These are phyloP conservation scores for Tricholauxania praeusta DNA, from an alignment of 2,888 invertebrate genomes.

Conservation along the genomic window DNA sequence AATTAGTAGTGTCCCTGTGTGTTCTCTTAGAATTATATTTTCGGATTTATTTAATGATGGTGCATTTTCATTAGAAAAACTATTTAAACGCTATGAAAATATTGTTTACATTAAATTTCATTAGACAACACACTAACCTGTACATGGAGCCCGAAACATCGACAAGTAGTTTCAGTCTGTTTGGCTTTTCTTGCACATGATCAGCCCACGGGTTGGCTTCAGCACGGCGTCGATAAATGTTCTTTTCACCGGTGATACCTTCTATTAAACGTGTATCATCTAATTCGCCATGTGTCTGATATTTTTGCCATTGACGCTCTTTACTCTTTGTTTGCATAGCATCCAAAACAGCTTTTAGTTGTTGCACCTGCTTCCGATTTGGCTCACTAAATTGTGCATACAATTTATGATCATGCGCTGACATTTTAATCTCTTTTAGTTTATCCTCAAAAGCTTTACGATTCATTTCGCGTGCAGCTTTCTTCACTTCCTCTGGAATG, in stretches of 20 bases:
- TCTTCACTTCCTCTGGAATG: conserved; percentile 88
- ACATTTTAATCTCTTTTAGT: conserved; percentile 93
- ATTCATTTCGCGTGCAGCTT: conserved; percentile 94
- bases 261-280: conserved; percentile 96
- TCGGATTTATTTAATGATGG: too few species aligned
- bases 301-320: conserved; percentile 92
- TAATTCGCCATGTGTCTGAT: conserved; percentile 94
- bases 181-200: conserved; percentile 88
- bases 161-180: conserved; percentile 85
- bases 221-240: conserved; percentile 86
- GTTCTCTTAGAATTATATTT: too few species aligned
- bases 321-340: conserved; percentile 93
- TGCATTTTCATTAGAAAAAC: too few species aligned
- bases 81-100: too few species aligned
- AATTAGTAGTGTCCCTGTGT: too few species aligned
- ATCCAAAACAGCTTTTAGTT: conserved; percentile 86
- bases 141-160: conserved; percentile 99
- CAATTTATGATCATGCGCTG: conserved; percentile 88
- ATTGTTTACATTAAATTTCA: too few species aligned
- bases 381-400: conserved; percentile 86
- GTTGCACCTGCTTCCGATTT: conserved; percentile 80
- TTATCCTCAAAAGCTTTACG: conserved; percentile 88
- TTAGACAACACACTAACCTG: conserved; percentile 68
- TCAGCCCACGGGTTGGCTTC: conserved; percentile 92
- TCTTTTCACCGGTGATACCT: conserved; percentile 91